Percentiles rank a stretch among this genome's conserved stretches.
phyloP scores from a whole-genome alignment of 2,113 vertebrate species.

The Otis tarda region DNA sequence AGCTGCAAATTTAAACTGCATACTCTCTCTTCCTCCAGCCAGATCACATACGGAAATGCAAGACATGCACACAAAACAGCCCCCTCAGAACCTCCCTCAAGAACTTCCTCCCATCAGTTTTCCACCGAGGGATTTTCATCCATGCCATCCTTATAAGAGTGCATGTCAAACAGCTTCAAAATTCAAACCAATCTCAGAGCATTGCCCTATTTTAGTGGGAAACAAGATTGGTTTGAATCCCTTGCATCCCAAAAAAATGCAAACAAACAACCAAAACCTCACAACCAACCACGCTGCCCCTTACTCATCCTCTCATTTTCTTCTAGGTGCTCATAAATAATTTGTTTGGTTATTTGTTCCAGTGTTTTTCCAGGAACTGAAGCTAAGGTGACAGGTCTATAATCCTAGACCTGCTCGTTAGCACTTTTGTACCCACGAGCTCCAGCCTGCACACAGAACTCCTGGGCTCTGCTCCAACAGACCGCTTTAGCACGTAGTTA shows the following conservation, averaged over 20 bases:
- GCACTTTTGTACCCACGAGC: not conserved
- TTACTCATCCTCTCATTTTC: not conserved
- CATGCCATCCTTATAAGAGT: not conserved
- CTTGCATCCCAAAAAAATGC: not conserved
- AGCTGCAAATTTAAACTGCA: not conserved
- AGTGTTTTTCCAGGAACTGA: slow-evolving; percentile 17
- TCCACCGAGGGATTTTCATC: not conserved
- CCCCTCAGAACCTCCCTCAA: not conserved
- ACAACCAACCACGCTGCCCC: not conserved
- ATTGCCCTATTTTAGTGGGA: not conserved
- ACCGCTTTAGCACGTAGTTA: not conserved
- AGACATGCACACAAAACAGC: not conserved
- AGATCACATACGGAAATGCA: not conserved
- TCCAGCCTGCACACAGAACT: not conserved
- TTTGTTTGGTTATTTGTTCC: not conserved
- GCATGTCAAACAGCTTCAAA: not conserved
- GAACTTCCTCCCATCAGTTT: not conserved
- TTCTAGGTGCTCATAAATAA: not conserved
- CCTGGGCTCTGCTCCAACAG: slow-evolving; percentile 36
- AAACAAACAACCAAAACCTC: no score
- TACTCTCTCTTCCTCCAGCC: not conserved
- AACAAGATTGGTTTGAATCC: not conserved
- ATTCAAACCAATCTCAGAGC: not conserved
- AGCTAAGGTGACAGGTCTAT: not conserved
- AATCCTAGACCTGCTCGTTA: not conserved